Evolutionary conservation across 1,140 invertebrate genomes (phyloP).

Genomic region (Augochlora pura): DNA sequence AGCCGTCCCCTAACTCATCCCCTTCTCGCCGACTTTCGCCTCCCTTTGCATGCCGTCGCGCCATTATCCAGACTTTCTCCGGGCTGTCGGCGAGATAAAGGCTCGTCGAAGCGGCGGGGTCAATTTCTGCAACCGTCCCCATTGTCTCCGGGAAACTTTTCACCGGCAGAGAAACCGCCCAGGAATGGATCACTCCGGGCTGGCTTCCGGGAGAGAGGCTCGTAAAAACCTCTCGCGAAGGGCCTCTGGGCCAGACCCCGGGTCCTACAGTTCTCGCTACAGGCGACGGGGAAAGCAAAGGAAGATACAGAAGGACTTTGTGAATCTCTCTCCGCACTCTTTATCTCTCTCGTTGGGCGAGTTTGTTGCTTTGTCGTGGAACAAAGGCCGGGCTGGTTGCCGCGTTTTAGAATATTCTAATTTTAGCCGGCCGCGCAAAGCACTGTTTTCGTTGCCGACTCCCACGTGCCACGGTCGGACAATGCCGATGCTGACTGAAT

Average conservation of each 20-base stretch:
- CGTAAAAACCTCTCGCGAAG: no score
- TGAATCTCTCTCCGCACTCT: background rate
- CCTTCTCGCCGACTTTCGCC: constrained; percentile 4
- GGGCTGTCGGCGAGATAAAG: constrained; percentile 17
- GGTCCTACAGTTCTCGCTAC: no score
- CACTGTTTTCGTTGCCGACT: background rate
- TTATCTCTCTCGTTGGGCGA: no score
- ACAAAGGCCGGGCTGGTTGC: background rate
- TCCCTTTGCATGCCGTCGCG: constrained; percentile 29
- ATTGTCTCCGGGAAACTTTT: constrained; percentile 21
- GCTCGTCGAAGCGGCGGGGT: constrained; percentile 9
- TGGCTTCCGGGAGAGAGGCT: background rate
- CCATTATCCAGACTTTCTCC: constrained; percentile 35
- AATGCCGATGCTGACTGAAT: background rate
- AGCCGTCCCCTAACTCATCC: background rate
- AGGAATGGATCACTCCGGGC: background rate
- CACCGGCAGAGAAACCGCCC: background rate
- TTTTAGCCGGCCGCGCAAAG: constrained; percentile 4
- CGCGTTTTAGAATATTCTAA: constrained; percentile 9
- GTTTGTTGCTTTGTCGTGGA: constrained; percentile 1
- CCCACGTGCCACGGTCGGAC: background rate
- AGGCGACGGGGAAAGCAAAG: background rate
- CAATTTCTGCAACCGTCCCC: constrained; percentile 27
- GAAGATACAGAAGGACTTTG: background rate
- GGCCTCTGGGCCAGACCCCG: no score